Evolutionary conservation across 2,888 invertebrate genomes (phyloP).

Genomic region (Harpalus rufipes): DNA sequence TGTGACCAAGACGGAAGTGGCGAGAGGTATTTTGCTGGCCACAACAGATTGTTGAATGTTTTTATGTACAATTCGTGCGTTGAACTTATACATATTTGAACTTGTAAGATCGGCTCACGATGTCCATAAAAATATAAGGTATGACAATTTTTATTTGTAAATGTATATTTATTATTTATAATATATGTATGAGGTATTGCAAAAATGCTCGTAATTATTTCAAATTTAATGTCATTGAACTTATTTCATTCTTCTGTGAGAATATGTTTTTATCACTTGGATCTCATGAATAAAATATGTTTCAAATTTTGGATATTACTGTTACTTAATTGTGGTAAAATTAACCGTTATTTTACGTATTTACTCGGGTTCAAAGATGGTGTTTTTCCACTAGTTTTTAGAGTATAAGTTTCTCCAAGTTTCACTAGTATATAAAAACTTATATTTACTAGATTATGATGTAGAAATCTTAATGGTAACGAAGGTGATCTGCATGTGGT

Average conservation of each 20-base stretch:
- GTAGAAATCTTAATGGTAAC: background rate
- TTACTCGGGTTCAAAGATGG: background rate
- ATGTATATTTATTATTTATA: too few relatives aligned
- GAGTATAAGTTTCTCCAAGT: background rate
- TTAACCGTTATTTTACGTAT: background rate
- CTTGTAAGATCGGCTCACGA: too few relatives aligned
- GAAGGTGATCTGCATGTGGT: background rate
- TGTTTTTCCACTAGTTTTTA: background rate
- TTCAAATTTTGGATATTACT: background rate
- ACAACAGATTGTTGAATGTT: too few relatives aligned
- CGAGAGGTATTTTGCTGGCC: too few relatives aligned
- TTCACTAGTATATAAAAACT: background rate
- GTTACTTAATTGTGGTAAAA: background rate
- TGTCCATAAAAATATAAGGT: too few relatives aligned
- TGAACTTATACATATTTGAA: too few relatives aligned
- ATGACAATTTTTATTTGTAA: too few relatives aligned
- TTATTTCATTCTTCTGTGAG: background rate
- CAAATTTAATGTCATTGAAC: background rate
- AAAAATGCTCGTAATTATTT: too few relatives aligned
- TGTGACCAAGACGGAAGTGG: too few relatives aligned
- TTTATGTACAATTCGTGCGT: too few relatives aligned
- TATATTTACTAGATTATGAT: background rate
- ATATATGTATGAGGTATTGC: too few relatives aligned
- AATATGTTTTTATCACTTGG: background rate
- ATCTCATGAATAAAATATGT: background rate